Evolutionary conservation across 2,888 invertebrate genomes (phyloP), one percentile per base, ranked within the genome.

Genomic region (Lithophane ornitopus): DNA sequence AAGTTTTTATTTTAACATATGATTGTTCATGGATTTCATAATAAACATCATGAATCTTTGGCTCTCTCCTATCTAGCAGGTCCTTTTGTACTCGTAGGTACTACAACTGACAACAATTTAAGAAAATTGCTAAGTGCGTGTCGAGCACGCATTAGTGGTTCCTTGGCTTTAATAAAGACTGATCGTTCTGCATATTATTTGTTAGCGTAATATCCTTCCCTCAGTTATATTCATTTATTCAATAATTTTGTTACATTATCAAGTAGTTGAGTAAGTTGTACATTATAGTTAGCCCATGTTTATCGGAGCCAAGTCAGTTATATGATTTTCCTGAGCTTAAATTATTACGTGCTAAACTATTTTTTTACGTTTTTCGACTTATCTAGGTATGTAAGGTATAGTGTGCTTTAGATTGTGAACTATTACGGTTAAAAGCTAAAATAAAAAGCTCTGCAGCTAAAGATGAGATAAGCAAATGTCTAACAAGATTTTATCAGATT

Each of bases 171-270:
- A 65, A 74, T 61, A 71, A 59, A 76, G 65, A 70, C 61, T 26
- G 62, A 62, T 70, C 72, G 80, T 58, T 63, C 68, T 67, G 69
- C 72, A 81, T 74, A 78, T 72, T 76, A 85, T 72, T 76, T 72
- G 16, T 68, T 66, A 74, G 46, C 16, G n/a, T 70, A 59, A 56
- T 44, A 39, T 65, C n/a, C 16, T 58, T 54, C 26, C 39, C 16
- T 46, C n/a, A 22, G 28, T 69, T 44, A 46, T 46, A n/a, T 49
- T 39, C 46, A 58, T 44, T 46, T 46, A n/a, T 49, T 39, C 46
- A 58, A 59, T 77, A 54, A 34, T 34, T 65, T 61, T 54, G 26
- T 28, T 61, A 56, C n/a, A 44, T 19, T 74, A 46, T 61, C 28
- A 28, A 63, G 7, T 49, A 39, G 16, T 46, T 28, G 39, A 62